Conservation (phyloP, 1,140 invertebrate species). For the Drosophila nikananu region DNA sequence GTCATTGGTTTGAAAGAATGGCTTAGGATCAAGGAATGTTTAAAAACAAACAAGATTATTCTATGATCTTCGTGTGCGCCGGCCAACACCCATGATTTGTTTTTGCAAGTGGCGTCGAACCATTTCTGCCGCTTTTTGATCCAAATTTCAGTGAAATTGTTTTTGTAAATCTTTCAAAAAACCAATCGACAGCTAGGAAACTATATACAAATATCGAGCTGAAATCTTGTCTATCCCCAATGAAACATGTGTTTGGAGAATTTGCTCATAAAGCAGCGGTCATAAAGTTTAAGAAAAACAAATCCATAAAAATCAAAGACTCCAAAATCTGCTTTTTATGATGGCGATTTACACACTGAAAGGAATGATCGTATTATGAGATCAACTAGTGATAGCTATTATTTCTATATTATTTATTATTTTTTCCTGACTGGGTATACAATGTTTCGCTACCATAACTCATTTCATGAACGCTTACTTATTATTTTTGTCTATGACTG, state of each 20-base stretch:
- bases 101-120: neutral
- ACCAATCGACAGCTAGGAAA: neutral
- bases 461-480: neutral
- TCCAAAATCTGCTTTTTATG: neutral
- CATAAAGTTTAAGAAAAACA: slow-evolving; percentile 17
- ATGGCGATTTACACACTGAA: neutral
- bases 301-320: slow-evolving; percentile 25
- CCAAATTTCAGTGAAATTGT: neutral
- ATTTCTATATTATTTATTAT: slow-evolving; percentile 26
- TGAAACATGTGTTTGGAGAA: slow-evolving; percentile 10
- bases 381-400: slow-evolving; percentile 12
- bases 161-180: neutral
- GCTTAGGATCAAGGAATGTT: too few species aligned
- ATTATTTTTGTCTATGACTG: slow-evolving; percentile 27
- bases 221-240: neutral
- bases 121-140: neutral
- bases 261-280: slow-evolving; percentile 20
- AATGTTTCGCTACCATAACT: neutral
- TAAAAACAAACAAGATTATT: neutral
- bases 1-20: neutral
- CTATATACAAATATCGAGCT: neutral
- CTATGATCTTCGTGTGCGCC: neutral
- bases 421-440: slow-evolving; percentile 3
- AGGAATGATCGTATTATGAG: neutral
- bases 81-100: neutral